These are phyloP conservation scores for Thermophis baileyi DNA, from an alignment of 2,113 vertebrate genomes.

Conservation along the genomic window DNA sequence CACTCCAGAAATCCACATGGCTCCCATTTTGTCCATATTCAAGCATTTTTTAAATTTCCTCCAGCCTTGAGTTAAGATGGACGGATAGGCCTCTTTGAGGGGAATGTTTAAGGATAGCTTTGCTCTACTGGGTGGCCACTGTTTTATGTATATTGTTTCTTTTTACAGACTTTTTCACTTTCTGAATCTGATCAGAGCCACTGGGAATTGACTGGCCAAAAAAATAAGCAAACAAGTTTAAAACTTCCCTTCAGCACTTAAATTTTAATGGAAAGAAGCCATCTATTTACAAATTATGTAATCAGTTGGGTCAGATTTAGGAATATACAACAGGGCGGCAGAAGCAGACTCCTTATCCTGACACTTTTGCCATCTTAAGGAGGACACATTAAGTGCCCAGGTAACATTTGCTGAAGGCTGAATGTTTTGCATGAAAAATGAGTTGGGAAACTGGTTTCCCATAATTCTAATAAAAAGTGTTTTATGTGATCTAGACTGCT, in stretches of 20 bases:
- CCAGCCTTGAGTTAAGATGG: neutral
- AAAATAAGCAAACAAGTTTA: neutral
- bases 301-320: neutral
- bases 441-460: neutral
- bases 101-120: neutral
- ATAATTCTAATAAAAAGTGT: neutral
- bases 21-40: neutral
- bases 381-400: neutral
- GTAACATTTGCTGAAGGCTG: neutral
- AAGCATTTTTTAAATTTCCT: neutral
- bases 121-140: neutral
- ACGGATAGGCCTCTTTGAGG: neutral
- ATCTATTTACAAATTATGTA: neutral
- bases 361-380: neutral
- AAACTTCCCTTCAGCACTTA: neutral
- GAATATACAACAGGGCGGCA: neutral
- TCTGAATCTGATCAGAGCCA: neutral
- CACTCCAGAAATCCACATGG: neutral
- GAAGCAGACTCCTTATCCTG: neutral
- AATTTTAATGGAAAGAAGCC: neutral
- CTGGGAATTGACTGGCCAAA: neutral
- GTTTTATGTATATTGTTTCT: neutral
- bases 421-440: neutral
- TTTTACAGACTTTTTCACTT: neutral
- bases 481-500: constrained; percentile 14